phyloP scores from a whole-genome alignment of 2,797 vertebrate species.

The Brachyrhaphis roseni region DNA sequence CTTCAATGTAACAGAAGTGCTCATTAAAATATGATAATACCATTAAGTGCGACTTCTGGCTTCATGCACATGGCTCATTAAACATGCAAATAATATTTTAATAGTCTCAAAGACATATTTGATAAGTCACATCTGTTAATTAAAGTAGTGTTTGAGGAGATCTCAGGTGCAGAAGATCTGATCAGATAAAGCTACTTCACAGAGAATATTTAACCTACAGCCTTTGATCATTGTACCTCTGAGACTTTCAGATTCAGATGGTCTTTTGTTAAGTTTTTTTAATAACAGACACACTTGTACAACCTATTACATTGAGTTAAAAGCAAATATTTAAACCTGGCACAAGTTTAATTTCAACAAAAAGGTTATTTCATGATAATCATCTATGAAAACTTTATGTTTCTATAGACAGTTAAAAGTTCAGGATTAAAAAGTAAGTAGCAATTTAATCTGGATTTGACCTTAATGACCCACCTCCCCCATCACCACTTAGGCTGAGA shows the following conservation, averaged over 20 bases:
- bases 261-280: slow-evolving; percentile 5
- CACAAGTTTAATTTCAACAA: slow-evolving; percentile 28
- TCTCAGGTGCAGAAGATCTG: slow-evolving; percentile 47
- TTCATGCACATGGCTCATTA: slow-evolving; percentile 38
- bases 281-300: slow-evolving; percentile 21
- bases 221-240: slow-evolving; percentile 9
- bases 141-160: slow-evolving; percentile 54
- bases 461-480: slow-evolving; percentile 51
- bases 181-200: slow-evolving; percentile 41
- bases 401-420: slow-evolving; percentile 74
- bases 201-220: slow-evolving; percentile 41
- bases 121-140: slow-evolving; percentile 53
- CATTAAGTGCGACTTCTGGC: slow-evolving; percentile 41
- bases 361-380: slow-evolving; percentile 26
- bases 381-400: slow-evolving; percentile 34
- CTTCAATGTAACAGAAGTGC: slow-evolving; percentile 31
- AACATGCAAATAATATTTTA: slow-evolving; percentile 45
- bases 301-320: slow-evolving; percentile 14
- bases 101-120: slow-evolving; percentile 52
- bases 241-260: slow-evolving; percentile 23
- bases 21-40: slow-evolving; percentile 32
- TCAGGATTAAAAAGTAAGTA: slow-evolving; percentile 74
- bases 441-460: slow-evolving; percentile 81
- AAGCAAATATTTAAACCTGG: slow-evolving; percentile 26
- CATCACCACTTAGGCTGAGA: slow-evolving; percentile 60